Percentiles rank a stretch among this genome's conserved stretches.
phyloP scores from a whole-genome alignment of 2,888 invertebrate species.

The Toxonevra muliebris region DNA sequence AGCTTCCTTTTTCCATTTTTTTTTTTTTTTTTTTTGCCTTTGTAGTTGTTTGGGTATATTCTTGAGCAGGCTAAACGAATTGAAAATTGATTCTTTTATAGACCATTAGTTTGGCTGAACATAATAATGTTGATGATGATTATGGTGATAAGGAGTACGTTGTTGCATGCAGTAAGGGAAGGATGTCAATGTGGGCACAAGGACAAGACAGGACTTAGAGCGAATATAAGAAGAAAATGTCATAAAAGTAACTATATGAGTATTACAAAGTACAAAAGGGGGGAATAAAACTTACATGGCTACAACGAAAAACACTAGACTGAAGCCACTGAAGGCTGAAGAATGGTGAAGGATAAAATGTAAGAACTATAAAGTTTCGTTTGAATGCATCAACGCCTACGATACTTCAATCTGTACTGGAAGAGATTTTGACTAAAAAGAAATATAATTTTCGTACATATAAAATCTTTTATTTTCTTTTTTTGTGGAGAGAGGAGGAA shows the following conservation, averaged over 20 bases:
- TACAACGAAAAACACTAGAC: background rate
- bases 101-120: conserved; percentile 60
- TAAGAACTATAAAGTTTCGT: conserved; percentile 42
- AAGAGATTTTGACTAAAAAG: too few species aligned
- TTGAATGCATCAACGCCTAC: conserved; percentile 57
- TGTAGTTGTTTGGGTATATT: background rate
- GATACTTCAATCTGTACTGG: conserved; percentile 8
- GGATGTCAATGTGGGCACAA: background rate
- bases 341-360: background rate
- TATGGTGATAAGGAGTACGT: background rate
- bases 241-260: background rate
- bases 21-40: too few species aligned
- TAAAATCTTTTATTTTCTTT: too few species aligned
- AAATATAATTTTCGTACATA: too few species aligned
- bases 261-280: background rate
- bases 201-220: background rate
- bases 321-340: conserved; percentile 30
- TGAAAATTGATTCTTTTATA: conserved; percentile 61
- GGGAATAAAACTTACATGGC: background rate
- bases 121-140: conserved; percentile 29
- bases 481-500: too few species aligned
- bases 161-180: background rate
- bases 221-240: conserved; percentile 5
- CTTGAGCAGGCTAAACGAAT: conserved; percentile 53
- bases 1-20: too few species aligned